These are phyloP conservation scores for Stictocephala bisonia DNA, from an alignment of 2,888 invertebrate species.

Conservation along the genomic window DNA sequence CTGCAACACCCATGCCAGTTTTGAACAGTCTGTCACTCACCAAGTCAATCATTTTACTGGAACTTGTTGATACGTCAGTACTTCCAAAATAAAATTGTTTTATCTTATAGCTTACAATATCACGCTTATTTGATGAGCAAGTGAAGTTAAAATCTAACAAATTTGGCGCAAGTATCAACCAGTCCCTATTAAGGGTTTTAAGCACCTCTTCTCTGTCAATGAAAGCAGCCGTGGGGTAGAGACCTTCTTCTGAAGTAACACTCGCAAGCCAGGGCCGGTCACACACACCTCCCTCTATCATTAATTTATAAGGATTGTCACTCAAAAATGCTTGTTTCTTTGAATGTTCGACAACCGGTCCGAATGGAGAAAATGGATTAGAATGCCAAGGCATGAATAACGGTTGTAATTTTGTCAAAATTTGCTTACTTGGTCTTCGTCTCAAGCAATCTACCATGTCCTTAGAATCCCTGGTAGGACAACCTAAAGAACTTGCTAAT, in stretches of 20 bases:
- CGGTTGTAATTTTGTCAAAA: conserved; percentile 40
- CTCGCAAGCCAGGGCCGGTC: conserved; percentile 77
- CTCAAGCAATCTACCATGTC: conserved; percentile 75
- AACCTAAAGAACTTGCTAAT: conserved; percentile 74
- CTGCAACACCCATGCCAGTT: no score
- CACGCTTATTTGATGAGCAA: no score
- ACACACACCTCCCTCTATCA: conserved; percentile 71
- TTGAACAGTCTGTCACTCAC: no score
- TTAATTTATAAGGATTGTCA: conserved; percentile 73
- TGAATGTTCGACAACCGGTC: conserved; percentile 74
- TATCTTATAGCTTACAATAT: no score
- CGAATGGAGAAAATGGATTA: conserved; percentile 78
- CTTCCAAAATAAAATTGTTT: no score
- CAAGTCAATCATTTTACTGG: no score
- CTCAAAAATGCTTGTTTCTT: conserved; percentile 72
- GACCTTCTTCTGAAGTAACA: conserved; percentile 77
- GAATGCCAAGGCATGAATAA: conserved; percentile 69
- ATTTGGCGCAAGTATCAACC: no score
- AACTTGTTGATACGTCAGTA: no score
- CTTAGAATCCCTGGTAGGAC: conserved; percentile 68
- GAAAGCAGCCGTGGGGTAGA: no score
- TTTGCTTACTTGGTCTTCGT: conserved; percentile 67
- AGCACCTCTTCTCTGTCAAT: no score
- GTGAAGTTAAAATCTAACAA: no score
- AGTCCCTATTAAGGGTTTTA: no score